Percentiles rank a stretch among this genome's conserved stretches.
Evolutionary conservation across 1,140 invertebrate genomes (phyloP).

Genomic region (Leptopilina clavipes): DNA sequence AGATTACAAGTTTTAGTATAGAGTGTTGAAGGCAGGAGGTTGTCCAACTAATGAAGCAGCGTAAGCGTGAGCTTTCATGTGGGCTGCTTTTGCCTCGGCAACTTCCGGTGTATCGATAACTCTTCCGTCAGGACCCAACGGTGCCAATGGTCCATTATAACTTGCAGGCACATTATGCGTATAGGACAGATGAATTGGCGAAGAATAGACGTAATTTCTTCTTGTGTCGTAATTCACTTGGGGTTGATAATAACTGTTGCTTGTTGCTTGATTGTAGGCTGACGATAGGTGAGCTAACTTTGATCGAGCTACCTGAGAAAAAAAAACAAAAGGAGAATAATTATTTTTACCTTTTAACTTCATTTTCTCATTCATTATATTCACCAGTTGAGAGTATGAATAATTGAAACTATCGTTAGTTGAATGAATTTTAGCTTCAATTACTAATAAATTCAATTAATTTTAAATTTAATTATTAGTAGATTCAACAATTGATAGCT

Average conservation of each 20-base stretch:
- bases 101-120: constrained; percentile 70
- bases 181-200: constrained; percentile 42
- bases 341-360: constrained; percentile 25
- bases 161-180: background rate
- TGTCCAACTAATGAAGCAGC: constrained; percentile 47
- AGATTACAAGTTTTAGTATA: constrained; percentile 25
- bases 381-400: too few relatives aligned
- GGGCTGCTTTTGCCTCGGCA: constrained; percentile 62
- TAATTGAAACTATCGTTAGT: background rate
- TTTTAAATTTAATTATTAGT: too few relatives aligned
- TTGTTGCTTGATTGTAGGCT: constrained; percentile 2
- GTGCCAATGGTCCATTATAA: constrained; percentile 51
- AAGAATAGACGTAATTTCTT: constrained; percentile 55
- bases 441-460: too few relatives aligned
- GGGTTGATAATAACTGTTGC: constrained; percentile 42
- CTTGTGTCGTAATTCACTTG: constrained; percentile 40
- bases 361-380: too few relatives aligned
- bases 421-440: too few relatives aligned
- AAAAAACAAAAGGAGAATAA: constrained; percentile 9
- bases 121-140: constrained; percentile 43
- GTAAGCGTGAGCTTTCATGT: constrained; percentile 64
- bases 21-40: constrained; percentile 43
- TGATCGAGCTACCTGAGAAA: constrained; percentile 58
- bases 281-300: constrained; percentile 50
- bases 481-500: too few relatives aligned